Percentiles rank a stretch among this genome's conserved stretches.
Conservation (phyloP, 2,888 invertebrate species). For the Synergus itoensis region DNA sequence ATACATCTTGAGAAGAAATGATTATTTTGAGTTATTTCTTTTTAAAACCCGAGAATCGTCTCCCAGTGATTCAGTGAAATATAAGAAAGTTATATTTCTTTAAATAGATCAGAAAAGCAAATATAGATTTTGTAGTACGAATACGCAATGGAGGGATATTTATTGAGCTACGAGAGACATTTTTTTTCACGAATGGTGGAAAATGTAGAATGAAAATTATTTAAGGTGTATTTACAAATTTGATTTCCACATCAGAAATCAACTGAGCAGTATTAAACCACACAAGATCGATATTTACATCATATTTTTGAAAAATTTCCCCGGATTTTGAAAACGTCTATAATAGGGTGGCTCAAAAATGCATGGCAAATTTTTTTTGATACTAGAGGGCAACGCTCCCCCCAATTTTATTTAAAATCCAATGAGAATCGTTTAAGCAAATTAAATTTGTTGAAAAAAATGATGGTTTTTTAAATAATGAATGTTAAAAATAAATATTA, state of each 20-base stretch:
- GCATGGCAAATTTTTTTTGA: too few species aligned
- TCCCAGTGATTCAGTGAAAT: background rate
- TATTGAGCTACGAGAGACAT: background rate
- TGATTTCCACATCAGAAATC: background rate
- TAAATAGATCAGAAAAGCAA: background rate
- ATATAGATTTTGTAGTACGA: background rate
- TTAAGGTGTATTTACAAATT: constrained; percentile 7
- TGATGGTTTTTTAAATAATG: too few species aligned
- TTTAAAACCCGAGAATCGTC: background rate
- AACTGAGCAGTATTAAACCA: background rate
- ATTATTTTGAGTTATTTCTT: background rate
- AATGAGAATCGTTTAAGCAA: too few species aligned
- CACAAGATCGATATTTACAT: constrained; percentile 2
- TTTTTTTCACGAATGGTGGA: background rate
- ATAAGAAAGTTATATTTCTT: background rate
- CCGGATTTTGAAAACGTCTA: too few species aligned
- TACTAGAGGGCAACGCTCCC: too few species aligned
- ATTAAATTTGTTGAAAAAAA: too few species aligned
- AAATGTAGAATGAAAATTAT: background rate
- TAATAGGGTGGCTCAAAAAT: too few species aligned
- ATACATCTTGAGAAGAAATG: background rate
- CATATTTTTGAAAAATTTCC: background rate
- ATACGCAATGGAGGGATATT: constrained; percentile 19
- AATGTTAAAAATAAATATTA: too few species aligned
- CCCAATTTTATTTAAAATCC: too few species aligned